Evolutionary conservation across 2,797 vertebrate species (phyloP), one percentile per base, ranked within the genome.

Genomic region (Danionella dracula): DNA sequence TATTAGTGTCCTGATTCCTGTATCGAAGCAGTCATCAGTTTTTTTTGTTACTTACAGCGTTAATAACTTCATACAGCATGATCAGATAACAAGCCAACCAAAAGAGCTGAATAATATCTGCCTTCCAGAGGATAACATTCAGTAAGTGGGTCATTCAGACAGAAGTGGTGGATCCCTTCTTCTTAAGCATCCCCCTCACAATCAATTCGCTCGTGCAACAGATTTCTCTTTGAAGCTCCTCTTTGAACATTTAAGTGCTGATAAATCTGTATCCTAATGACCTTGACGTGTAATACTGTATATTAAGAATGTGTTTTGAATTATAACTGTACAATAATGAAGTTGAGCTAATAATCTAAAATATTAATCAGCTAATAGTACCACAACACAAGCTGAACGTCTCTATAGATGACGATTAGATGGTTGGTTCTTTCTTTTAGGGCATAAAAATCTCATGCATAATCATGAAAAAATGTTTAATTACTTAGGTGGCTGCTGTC

Each of bases 191-290:
- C 68, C 55, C 32, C 51, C 55, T 55, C 66, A 68, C 15, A 50
- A 69, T 64, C n/a, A 41, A 59, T 44, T 54, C 46, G 45, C 41
- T 59, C 42, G 62, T 40, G 66, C 32, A 46, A 37, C 12, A 21
- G 21, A 45, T 62, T 42, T 62, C 17, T 32, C 54, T 70, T 70
- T 55, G 46, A 70, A 67, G 58, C 17, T 34, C 11, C 23, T 35
- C 44, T 65, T 68, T 65, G 50, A 71, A 71, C 32, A 56, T 32
- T 31, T 17, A 67, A 16, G 16, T 1, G 10, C 10, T 20, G n/a
- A 42, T 12, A 21, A 48, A 2, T 23, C 7, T 10, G 4, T 54
- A 38, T 55, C 17, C 44, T 16, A 19, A 13, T 41, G 51, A 38
- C 20, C 60, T 54, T 62, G 58, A 12, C 6, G 27, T 27, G 23